Evolutionary conservation across 2,797 vertebrate species (phyloP).

Genomic region (Eutrigla gurnardus): DNA sequence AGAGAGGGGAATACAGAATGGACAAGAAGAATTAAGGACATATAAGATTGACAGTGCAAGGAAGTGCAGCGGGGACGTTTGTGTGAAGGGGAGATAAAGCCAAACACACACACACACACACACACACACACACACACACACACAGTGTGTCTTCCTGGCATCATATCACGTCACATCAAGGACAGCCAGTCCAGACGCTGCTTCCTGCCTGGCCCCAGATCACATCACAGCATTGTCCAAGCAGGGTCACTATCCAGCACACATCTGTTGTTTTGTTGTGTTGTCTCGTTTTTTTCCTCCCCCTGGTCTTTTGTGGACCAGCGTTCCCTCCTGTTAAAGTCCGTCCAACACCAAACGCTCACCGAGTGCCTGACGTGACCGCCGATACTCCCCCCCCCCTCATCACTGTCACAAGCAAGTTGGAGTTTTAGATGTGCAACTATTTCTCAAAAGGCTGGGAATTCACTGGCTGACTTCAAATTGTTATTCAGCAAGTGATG

Average conservation of each 20-base stretch:
- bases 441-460: conserved; percentile 43
- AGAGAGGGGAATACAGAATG: conserved; percentile 57
- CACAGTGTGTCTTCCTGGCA: conserved; percentile 38
- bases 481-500: neutral
- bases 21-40: conserved; percentile 68
- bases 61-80: conserved; percentile 48
- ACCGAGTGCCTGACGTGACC: conserved; percentile 53
- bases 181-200: conserved; percentile 52
- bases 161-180: conserved; percentile 60
- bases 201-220: conserved; percentile 44
- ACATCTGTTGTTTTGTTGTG: conserved; percentile 66
- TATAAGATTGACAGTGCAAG: conserved; percentile 73
- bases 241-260: conserved; percentile 64
- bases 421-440: conserved; percentile 67
- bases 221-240: conserved; percentile 62
- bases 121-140: neutral
- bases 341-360: conserved; percentile 47
- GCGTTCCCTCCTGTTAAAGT: conserved; percentile 61
- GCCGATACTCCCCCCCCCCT: conserved; percentile 16
- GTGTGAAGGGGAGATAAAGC: conserved; percentile 61
- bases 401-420: conserved; percentile 43
- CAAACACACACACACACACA: no score
- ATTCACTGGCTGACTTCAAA: neutral
- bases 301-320: conserved; percentile 34
- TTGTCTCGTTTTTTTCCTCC: conserved; percentile 29